Percentiles rank a stretch among this genome's conserved stretches.
Evolutionary conservation across 2,888 invertebrate species (phyloP).

Genomic region (Belgica antarctica): DNA sequence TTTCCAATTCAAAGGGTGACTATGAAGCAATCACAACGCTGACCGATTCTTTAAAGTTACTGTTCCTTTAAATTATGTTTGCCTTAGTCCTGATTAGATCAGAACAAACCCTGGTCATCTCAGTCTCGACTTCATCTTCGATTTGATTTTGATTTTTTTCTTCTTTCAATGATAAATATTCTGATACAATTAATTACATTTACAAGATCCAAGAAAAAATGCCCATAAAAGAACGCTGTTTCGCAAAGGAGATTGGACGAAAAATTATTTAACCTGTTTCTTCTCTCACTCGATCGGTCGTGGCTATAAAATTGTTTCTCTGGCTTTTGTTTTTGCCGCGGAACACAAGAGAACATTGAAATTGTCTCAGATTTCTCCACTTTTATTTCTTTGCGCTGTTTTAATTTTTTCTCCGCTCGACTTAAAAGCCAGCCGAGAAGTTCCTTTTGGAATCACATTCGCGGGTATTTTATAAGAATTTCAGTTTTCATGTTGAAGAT

Average conservation of each 20-base stretch:
- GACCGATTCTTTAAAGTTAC: no score
- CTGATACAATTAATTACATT: conserved; percentile 42
- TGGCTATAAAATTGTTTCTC: conserved; percentile 42
- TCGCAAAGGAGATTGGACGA: neutral
- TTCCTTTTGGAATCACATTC: neutral
- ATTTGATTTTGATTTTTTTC: neutral
- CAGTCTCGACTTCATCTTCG: conserved; percentile 20
- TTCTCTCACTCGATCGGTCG: conserved; percentile 26
- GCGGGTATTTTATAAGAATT: neutral
- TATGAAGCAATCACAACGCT: no score
- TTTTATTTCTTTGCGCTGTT: neutral
- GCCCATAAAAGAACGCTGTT: conserved; percentile 28
- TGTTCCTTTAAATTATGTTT: no score
- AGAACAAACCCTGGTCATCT: no score
- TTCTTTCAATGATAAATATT: conserved; percentile 31
- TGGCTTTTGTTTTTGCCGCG: conserved; percentile 34
- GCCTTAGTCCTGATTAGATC: no score
- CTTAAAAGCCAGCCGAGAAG: neutral
- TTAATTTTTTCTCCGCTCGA: neutral
- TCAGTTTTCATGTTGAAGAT: neutral
- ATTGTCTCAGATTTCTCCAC: conserved; percentile 42
- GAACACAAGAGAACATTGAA: conserved; percentile 27
- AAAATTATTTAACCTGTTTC: conserved; percentile 34
- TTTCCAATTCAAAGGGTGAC: no score
- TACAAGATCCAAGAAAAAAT: conserved; percentile 13